Base-by-base conservation (phyloP, 2,113 vertebrate genomes). In the Mixornis gularis region DNA sequence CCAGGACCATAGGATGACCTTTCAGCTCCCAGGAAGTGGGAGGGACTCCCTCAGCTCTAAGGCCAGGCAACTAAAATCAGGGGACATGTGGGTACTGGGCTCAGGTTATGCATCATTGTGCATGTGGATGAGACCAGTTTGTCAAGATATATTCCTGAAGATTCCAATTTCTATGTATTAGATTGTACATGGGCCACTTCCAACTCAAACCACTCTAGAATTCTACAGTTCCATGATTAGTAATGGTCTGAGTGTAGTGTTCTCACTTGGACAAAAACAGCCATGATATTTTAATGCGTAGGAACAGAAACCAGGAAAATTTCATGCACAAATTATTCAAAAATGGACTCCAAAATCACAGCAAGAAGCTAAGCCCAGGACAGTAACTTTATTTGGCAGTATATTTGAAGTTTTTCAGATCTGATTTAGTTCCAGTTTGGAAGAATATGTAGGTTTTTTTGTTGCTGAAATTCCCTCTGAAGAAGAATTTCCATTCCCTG, bases 401-500 rank as follows among this genome's bases (percentile, higher is more conserved):
- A 53, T 89, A 85, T 51, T 32, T 80, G 32, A 95, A 83, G 40
- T 6, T 92, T 94, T 80, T 70, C 30, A 74, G 70, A 88, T 26
- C 59, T 95, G 79, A 86, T 84, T 92, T 74, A 70, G 68, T 59
- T 95, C 79, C 92, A 92, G 68, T 86, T 91, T 94, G 88, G 90
- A 94, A 90, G 43, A 93, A 70, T 66, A 65, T 52, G 74, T 48
- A 68, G 79, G 40, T 74, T 93, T 91, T 91, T 93, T 60, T 92
- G 79, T 94, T 95, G 85, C 68, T 95, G 80, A 90, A 90, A 90
- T 79, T 94, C 83, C 80, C 83, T 93, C 83, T 76, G 89, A 95
- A 92, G 63, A 43, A 92, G 29, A 89, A 82, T 92, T 95, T 94
- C 90, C 86, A 92, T 58, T 93, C 90, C 86, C 80, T 90, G 91